A percentile compares a stretch with the other conserved stretches of the same genome.
These are phyloP conservation scores for Helostoma temminkii DNA, from an alignment of 2,797 vertebrate species.

Conservation along the genomic window DNA sequence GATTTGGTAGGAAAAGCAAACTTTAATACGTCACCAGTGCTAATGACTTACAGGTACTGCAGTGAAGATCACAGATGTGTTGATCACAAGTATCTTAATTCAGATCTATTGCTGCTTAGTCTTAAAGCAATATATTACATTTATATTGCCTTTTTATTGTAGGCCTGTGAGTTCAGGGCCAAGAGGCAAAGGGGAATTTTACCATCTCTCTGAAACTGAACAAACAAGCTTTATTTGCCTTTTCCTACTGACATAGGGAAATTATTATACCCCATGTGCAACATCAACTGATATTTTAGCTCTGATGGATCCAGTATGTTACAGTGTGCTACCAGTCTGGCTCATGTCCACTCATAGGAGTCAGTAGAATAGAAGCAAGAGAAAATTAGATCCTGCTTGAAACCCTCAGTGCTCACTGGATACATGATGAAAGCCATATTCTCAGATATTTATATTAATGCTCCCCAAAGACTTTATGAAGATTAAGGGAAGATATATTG, in stretches of 20 bases:
- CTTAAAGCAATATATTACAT: conserved; percentile 40
- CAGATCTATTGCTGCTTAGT: conserved; percentile 41
- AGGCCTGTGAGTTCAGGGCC: conserved; percentile 35
- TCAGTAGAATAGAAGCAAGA: conserved; percentile 51
- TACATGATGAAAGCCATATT: conserved; percentile 73
- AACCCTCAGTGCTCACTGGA: conserved; percentile 63
- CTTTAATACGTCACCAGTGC: conserved; percentile 47
- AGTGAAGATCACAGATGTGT: conserved; percentile 36
- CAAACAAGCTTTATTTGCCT: conserved; percentile 79
- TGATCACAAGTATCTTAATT: conserved; percentile 44
- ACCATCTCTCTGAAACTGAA: conserved; percentile 69
- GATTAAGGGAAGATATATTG: conserved; percentile 65
- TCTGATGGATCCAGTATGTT: conserved; percentile 80
- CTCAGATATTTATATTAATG: conserved; percentile 71
- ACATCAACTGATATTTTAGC: conserved; percentile 79
- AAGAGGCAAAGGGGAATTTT: conserved; percentile 65
- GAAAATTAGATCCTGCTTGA: conserved; percentile 75
- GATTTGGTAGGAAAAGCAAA: conserved; percentile 64
- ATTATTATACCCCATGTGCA: conserved; percentile 80
- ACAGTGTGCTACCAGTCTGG: conserved; percentile 74
- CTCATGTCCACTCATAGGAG: conserved; percentile 59
- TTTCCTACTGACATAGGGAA: conserved; percentile 75
- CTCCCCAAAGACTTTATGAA: conserved; percentile 57
- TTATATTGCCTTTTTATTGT: conserved; percentile 36
- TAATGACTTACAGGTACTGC: conserved; percentile 48